phyloP scores from a whole-genome alignment of 2,888 invertebrate species.

The Graphium colonna region DNA sequence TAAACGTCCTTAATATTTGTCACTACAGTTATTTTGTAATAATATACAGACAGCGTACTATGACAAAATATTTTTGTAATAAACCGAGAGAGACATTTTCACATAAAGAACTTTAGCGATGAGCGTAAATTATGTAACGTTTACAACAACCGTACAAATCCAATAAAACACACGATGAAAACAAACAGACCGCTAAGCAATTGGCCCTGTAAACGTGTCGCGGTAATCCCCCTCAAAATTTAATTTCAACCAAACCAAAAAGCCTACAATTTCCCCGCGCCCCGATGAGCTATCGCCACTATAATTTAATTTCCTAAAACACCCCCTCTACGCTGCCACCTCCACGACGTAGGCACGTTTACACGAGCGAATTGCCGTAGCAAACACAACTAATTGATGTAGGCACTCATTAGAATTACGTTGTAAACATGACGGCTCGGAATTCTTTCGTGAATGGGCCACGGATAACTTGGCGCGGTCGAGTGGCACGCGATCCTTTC shows the following conservation, averaged over 20 bases:
- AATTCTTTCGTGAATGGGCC: conserved; percentile 27
- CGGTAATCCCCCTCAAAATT: conserved; percentile 15
- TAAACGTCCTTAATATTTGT: neutral
- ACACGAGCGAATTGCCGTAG: conserved; percentile 30
- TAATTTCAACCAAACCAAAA: conserved; percentile 20
- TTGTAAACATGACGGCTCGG: conserved; percentile 38
- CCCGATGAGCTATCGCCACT: conserved; percentile 35
- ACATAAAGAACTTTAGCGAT: too few relatives aligned
- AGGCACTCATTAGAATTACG: conserved; percentile 46
- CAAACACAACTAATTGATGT: conserved; percentile 59
- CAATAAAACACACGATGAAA: too few relatives aligned
- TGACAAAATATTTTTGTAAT: too few relatives aligned
- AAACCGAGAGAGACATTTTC: too few relatives aligned
- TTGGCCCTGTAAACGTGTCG: neutral
- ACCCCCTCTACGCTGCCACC: conserved; percentile 23
- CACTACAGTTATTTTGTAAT: too few relatives aligned
- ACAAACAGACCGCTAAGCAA: too few relatives aligned
- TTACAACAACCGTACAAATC: neutral
- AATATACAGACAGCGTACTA: too few relatives aligned
- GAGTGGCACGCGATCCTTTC: conserved; percentile 13
- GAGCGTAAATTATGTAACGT: too few relatives aligned
- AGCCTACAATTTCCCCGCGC: conserved; percentile 14
- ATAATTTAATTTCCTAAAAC: conserved; percentile 56
- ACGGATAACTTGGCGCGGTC: conserved; percentile 14
- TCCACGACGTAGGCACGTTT: conserved; percentile 38